phyloP scores from a whole-genome alignment of 2,113 vertebrate genomes.

The Anhinga rufa region DNA sequence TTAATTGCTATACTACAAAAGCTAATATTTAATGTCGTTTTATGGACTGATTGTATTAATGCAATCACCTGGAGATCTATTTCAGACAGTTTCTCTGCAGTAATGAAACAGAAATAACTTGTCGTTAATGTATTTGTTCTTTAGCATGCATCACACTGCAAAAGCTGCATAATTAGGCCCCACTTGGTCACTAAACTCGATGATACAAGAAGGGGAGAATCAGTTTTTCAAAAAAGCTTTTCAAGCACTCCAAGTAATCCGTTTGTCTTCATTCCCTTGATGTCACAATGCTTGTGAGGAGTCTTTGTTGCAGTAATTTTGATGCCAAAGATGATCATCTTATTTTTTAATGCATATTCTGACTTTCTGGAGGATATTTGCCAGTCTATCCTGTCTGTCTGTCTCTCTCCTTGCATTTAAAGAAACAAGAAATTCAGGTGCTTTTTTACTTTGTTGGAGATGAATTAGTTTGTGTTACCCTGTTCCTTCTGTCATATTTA shows the following conservation, averaged over 20 bases:
- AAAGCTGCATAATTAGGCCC: neutral
- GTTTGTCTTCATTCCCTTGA: neutral
- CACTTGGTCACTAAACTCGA: neutral
- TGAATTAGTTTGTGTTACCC: neutral
- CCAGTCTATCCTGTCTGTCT: neutral
- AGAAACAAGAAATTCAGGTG: neutral
- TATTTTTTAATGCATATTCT: neutral
- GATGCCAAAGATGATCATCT: neutral
- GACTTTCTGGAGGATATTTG: neutral
- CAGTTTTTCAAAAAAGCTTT: neutral
- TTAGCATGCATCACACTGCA: neutral
- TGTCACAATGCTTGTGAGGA: neutral
- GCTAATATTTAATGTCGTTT: neutral
- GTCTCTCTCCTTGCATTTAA: neutral
- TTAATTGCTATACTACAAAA: neutral
- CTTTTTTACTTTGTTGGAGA: neutral
- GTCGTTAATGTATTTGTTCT: neutral
- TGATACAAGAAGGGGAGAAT: neutral
- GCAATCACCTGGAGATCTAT: neutral
- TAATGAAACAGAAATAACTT: neutral
- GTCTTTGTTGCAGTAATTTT: neutral
- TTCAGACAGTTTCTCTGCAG: neutral
- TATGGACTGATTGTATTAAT: neutral
- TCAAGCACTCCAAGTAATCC: neutral
- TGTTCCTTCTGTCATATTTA: neutral